Conservation (phyloP, 2,797 vertebrate species). For the Spheniscus humboldti region DNA sequence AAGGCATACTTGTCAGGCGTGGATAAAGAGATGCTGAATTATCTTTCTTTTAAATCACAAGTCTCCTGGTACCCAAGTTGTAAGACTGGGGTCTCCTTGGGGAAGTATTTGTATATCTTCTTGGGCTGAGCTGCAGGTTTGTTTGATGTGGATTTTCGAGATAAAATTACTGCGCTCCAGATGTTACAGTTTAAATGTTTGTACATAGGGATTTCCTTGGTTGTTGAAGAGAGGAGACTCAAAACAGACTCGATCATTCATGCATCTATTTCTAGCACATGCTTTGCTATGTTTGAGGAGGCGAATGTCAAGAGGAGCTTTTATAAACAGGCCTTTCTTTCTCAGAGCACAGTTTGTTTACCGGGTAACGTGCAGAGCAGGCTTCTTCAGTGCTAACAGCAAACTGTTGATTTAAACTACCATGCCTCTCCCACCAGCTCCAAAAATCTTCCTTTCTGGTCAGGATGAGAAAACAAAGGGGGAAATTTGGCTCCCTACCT, state of each 20-base stretch:
- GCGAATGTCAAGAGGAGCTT: conserved; percentile 60
- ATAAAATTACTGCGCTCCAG: conserved; percentile 73
- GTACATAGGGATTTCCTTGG: conserved; percentile 73
- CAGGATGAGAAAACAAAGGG: not conserved
- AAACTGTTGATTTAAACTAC: conserved; percentile 17
- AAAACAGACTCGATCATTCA: conserved; percentile 72
- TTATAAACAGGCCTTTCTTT: conserved; percentile 57
- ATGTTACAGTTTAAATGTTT: conserved; percentile 75
- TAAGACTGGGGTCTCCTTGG: conserved; percentile 47
- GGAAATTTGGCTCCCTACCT: not conserved
- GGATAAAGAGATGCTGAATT: conserved; percentile 54
- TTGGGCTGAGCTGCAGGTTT: conserved; percentile 44
- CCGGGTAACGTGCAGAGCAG: not conserved
- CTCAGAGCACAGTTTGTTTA: conserved; percentile 43
- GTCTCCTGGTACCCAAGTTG: not conserved
- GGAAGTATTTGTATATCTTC: conserved; percentile 68
- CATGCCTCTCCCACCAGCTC: not conserved
- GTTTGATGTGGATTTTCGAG: conserved; percentile 74
- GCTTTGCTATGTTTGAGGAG: conserved; percentile 60
- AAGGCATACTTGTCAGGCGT: conserved; percentile 43
- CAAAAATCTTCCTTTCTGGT: not conserved
- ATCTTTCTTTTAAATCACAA: conserved; percentile 35
- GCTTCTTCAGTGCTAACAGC: not conserved
- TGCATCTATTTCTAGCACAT: conserved; percentile 70
- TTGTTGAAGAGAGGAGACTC: conserved; percentile 70